Evolutionary conservation across 2,113 vertebrate species (phyloP).

Genomic region (Aptenodytes forsteri): DNA sequence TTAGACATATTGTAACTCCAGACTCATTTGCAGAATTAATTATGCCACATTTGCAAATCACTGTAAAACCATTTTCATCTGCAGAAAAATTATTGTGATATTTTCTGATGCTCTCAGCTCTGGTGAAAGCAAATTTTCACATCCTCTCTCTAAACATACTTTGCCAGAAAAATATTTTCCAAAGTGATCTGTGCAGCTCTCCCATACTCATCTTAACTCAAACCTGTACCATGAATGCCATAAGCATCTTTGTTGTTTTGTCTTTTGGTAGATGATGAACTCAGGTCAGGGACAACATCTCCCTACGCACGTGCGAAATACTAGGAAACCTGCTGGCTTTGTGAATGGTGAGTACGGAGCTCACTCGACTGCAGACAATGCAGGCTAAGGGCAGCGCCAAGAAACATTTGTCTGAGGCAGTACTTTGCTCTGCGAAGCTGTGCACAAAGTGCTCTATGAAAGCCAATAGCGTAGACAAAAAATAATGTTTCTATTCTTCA

Average conservation of each 20-base stretch:
- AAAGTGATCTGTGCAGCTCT: neutral
- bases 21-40: neutral
- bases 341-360: rapidly evolving
- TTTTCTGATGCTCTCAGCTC: neutral
- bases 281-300: rapidly evolving
- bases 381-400: neutral
- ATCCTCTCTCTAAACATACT: neutral
- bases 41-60: neutral
- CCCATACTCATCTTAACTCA: neutral
- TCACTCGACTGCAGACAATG: rapidly evolving
- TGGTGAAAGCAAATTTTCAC: neutral
- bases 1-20: neutral
- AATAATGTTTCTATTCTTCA: rapidly evolving
- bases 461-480: neutral
- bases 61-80: neutral
- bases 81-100: neutral
- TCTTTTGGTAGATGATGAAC: rapidly evolving
- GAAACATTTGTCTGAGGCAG: neutral
- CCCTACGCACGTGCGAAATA: rapidly evolving
- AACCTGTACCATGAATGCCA: rapidly evolving
- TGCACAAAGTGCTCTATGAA: too few species aligned
- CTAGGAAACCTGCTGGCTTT: rapidly evolving
- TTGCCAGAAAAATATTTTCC: neutral
- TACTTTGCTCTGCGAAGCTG: neutral
- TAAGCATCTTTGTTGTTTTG: neutral